phyloP scores from a whole-genome alignment of 1,140 invertebrate species.

The Lucilia sericata region DNA sequence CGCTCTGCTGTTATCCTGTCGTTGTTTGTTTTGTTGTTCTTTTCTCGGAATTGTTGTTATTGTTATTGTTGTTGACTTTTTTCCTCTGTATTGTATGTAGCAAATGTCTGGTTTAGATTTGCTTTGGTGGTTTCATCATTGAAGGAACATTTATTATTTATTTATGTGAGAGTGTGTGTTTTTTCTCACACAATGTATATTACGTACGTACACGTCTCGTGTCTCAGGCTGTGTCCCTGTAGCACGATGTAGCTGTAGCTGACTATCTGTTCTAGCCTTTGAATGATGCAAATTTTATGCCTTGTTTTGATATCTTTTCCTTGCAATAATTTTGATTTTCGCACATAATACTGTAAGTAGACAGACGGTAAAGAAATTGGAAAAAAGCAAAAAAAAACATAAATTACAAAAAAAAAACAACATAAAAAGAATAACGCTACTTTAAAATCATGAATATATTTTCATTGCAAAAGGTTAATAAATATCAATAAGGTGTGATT shows the following conservation, averaged over 20 bases:
- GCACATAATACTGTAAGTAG: slow-evolving; percentile 40
- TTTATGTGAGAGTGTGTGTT: slow-evolving; percentile 30
- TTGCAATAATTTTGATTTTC: slow-evolving; percentile 41
- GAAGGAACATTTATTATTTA: slow-evolving; percentile 40
- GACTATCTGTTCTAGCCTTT: slow-evolving; percentile 5
- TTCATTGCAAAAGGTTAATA: slow-evolving; percentile 39
- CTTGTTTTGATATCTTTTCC: slow-evolving; percentile 41
- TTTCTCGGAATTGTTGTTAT: background rate
- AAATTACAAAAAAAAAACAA: background rate
- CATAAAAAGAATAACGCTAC: background rate
- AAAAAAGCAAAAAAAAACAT: background rate
- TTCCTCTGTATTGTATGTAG: slow-evolving; percentile 6
- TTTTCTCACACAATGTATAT: background rate
- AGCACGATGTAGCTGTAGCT: background rate
- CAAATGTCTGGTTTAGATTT: slow-evolving; percentile 35
- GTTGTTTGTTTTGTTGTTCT: background rate
- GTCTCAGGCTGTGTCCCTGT: background rate
- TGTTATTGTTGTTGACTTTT: background rate
- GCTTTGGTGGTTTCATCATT: slow-evolving; percentile 42
- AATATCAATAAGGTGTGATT: slow-evolving; percentile 42
- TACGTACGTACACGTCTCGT: background rate
- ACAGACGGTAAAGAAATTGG: background rate
- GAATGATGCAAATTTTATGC: slow-evolving; percentile 44
- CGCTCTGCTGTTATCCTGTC: background rate
- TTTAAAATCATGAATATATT: slow-evolving; percentile 36